Base-by-base conservation (phyloP, 2,888 invertebrate species). In the Lasioglossum malachurum region DNA sequence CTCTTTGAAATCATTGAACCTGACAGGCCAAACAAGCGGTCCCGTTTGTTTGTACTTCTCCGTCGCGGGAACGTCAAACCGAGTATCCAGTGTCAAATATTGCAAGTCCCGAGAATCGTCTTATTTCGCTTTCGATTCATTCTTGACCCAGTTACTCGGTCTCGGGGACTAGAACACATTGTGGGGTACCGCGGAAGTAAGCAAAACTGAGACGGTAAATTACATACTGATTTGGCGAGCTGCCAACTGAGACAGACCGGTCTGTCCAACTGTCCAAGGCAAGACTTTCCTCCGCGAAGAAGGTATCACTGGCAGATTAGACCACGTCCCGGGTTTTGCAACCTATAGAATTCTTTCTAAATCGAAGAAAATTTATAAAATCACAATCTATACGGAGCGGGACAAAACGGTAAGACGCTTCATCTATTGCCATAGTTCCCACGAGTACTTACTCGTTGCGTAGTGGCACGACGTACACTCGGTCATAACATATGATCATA, bases 141-240 rank as follows among this genome's bases (percentile, higher is more conserved):
- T 87, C 87, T 82, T 85, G 85, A 87, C 87, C 87, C 69, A 75
- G 82, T 82, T 86, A 72, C 80, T 12, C 41, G 31, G 73, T 19
- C 60, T 27, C 31, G 41, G 71, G 49, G 71, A 12, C 27, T 14
- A 23, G 67, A 72, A 84, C 76, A 57, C 84, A 78, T 84, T 86
- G 84, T 84, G 72, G 46, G 72, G 38, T 31, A 60, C 64, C 74
- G 41, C 82, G 82, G 87, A 86, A 82, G 82, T 72, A 80, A 82
- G 86, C 71, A 78, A 86, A 80, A 76, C 82, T 73, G 82, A 73
- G 87, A 80, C 77, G 76, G 80, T 86, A 86, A 87, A 87, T 86
- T 86, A 83, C 80, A 57, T 78, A 87, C 80, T 86, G 82, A 86
- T 86, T 86, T 87, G 87, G 86, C 86, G 23, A n/a, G 23, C 14